A percentile compares a stretch with the other conserved stretches of the same genome.
Evolutionary conservation across 2,797 vertebrate species (phyloP).

Genomic region (Rhynchonycteris naso): DNA sequence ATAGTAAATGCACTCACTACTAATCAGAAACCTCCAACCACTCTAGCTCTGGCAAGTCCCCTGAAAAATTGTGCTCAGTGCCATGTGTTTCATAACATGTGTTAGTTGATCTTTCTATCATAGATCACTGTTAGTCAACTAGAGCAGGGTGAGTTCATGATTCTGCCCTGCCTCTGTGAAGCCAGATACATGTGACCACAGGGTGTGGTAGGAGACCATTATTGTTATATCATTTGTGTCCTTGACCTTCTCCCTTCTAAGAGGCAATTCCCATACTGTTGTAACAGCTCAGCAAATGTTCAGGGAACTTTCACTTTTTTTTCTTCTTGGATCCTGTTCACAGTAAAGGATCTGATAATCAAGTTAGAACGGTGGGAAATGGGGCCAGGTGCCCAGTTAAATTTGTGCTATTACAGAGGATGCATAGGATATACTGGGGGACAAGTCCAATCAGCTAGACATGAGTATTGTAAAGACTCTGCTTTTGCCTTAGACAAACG

Average conservation of each 20-base stretch:
- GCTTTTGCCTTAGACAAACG: neutral
- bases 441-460: neutral
- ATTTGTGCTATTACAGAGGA: neutral
- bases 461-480: neutral
- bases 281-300: neutral
- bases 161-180: neutral
- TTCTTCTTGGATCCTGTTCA: neutral
- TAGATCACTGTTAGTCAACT: neutral
- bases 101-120: slow-evolving; percentile 56
- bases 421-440: neutral
- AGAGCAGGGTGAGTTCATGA: neutral
- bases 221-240: neutral
- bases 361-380: neutral
- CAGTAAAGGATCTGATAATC: neutral
- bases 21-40: neutral
- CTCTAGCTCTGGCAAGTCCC: neutral
- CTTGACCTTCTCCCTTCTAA: neutral
- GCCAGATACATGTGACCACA: neutral
- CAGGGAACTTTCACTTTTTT: neutral
- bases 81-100: neutral
- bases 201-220: neutral
- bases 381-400: neutral
- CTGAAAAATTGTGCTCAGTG: neutral
- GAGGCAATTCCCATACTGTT: neutral
- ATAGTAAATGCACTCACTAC: neutral